Percentiles rank a stretch among this genome's conserved stretches.
Conservation (phyloP, 1,140 invertebrate species). For the Meteorus sp. region DNA sequence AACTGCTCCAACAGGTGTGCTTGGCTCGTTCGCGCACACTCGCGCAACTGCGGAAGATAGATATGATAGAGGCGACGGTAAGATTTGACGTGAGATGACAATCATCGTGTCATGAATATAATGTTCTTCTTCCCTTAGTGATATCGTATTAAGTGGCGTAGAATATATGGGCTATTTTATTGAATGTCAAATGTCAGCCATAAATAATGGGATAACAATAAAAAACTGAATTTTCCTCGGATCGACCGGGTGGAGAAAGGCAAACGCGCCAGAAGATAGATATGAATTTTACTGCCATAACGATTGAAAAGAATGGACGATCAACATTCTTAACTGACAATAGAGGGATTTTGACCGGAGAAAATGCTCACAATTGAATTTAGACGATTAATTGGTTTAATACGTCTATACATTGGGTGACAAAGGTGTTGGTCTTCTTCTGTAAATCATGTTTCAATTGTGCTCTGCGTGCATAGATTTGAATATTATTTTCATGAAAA, state of each 20-base stretch:
- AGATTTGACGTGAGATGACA: slow-evolving; percentile 8
- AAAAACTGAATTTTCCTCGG: slow-evolving; percentile 38
- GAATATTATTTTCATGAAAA: slow-evolving; percentile 3
- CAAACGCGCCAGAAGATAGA: no score
- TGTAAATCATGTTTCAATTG: slow-evolving; percentile 11
- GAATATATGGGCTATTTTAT: slow-evolving; percentile 32
- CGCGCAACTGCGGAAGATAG: not conserved
- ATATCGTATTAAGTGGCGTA: not conserved
- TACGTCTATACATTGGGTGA: slow-evolving; percentile 28
- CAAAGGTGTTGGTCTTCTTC: slow-evolving; percentile 13
- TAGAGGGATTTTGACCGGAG: not conserved
- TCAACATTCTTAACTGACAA: slow-evolving; percentile 16
- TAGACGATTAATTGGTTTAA: slow-evolving; percentile 29
- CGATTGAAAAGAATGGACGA: slow-evolving; percentile 20
- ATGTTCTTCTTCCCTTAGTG: not conserved
- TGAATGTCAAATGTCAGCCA: slow-evolving; percentile 38
- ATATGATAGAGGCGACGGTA: not conserved
- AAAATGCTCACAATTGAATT: slow-evolving; percentile 18
- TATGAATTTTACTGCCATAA: not conserved
- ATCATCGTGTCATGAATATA: slow-evolving; percentile 10
- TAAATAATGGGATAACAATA: slow-evolving; percentile 50
- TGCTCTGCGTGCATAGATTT: not conserved
- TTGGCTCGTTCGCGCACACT: slow-evolving; percentile 2
- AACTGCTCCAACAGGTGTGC: slow-evolving; percentile 45
- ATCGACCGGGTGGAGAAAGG: no score